Conservation (phyloP, 2,797 vertebrate species). For the Tenualosa thibaudeaui region DNA sequence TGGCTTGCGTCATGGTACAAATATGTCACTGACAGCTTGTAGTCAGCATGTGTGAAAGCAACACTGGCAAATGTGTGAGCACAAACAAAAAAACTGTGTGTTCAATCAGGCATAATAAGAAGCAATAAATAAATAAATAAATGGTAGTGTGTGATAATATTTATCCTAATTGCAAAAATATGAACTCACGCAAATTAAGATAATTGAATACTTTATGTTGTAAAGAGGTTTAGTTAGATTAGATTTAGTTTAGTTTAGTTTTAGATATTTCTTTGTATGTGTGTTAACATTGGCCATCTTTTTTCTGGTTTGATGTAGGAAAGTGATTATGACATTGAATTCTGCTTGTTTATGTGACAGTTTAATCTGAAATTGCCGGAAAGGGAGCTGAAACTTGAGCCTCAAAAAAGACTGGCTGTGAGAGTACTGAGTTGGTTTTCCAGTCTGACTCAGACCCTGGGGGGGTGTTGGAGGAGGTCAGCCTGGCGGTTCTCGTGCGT, state of each 20-base stretch:
- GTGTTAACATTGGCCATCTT: background rate
- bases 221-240: no score
- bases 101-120: background rate
- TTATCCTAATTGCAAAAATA: no score
- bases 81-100: constrained; percentile 4
- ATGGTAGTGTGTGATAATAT: background rate
- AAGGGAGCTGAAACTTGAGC: background rate
- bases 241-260: no score
- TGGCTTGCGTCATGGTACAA: background rate
- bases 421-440: background rate
- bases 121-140: background rate
- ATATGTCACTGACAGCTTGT: constrained; percentile 1
- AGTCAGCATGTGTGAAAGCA: background rate
- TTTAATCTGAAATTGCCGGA: background rate
- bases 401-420: background rate
- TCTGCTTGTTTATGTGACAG: background rate
- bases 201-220: no score
- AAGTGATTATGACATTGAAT: background rate
- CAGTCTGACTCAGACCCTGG: background rate
- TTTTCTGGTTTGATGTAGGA: background rate
- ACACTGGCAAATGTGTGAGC: background rate
- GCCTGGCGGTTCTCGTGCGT: background rate
- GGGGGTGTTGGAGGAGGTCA: background rate
- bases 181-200: no score
- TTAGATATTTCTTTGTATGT: no score